phyloP scores from a whole-genome alignment of 2,888 invertebrate species.

The Trissolcus japonicus region DNA sequence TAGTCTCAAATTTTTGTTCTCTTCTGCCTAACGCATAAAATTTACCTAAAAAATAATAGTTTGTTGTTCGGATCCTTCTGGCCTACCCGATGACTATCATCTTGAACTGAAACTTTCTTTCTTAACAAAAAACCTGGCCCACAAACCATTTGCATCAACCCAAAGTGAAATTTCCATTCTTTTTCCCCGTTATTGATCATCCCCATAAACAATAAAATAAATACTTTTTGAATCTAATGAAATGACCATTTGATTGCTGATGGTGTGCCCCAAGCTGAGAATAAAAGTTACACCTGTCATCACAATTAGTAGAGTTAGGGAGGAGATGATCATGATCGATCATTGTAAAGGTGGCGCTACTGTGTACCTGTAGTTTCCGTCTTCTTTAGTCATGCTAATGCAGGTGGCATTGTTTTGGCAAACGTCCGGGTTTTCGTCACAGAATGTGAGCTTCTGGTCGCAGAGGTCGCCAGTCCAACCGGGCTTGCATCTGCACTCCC shows the following conservation, averaged over 20 bases:
- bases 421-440: constrained; percentile 84
- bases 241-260: too few species aligned
- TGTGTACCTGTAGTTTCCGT: constrained; percentile 86
- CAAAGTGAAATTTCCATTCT: too few species aligned
- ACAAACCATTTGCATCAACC: too few species aligned
- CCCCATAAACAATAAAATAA: too few species aligned
- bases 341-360: constrained; percentile 5
- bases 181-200: too few species aligned
- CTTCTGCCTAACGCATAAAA: constrained; percentile 3
- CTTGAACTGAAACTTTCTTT: neutral
- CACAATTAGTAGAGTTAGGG: too few species aligned
- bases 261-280: neutral
- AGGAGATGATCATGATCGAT: neutral
- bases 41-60: constrained; percentile 7
- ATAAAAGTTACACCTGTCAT: constrained; percentile 12
- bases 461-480: constrained; percentile 96
- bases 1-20: constrained; percentile 19
- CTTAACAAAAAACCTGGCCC: too few species aligned
- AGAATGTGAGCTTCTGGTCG: constrained; percentile 91
- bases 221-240: too few species aligned
- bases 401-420: constrained; percentile 91
- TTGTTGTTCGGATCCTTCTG: neutral
- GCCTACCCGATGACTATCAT: neutral
- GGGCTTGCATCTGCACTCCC: constrained; percentile 92
- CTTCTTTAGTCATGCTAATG: constrained; percentile 85